Percentiles rank a stretch among this genome's conserved stretches.
Evolutionary conservation across 2,888 invertebrate species (phyloP).

Genomic region (Drosophila yooni): DNA sequence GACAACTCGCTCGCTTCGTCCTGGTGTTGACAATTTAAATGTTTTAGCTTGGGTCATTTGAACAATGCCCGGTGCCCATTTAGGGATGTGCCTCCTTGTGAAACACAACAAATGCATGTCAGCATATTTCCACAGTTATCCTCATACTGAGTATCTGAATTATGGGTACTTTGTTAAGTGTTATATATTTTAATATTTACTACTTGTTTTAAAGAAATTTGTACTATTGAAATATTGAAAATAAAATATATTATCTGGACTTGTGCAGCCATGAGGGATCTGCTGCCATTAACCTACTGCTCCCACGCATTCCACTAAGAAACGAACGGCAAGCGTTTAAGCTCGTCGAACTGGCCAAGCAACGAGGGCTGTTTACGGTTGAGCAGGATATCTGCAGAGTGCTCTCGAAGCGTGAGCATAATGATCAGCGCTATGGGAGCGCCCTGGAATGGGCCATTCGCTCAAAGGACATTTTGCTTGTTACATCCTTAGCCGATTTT

Average conservation of each 20-base stretch:
- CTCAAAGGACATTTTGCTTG: constrained; percentile 89
- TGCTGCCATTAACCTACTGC: constrained; percentile 88
- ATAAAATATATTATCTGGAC: constrained; percentile 87
- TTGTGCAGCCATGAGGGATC: constrained; percentile 88
- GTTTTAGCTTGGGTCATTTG: too few relatives aligned
- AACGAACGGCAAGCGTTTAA: constrained; percentile 91
- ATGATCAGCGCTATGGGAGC: constrained; percentile 88
- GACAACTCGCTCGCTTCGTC: too few relatives aligned
- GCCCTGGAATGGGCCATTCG: constrained; percentile 95
- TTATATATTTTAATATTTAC: not conserved
- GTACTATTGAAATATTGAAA: too few relatives aligned
- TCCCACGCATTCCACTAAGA: constrained; percentile 90
- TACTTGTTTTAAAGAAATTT: not conserved
- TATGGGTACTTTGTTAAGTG: not conserved
- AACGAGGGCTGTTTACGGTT: constrained; percentile 68
- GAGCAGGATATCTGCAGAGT: constrained; percentile 88
- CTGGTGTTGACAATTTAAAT: too few relatives aligned
- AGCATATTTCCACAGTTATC: constrained; percentile 9
- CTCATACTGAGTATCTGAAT: not conserved
- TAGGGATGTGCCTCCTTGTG: too few relatives aligned
- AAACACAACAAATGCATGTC: too few relatives aligned
- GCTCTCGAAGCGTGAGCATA: constrained; percentile 88
- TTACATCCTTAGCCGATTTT: too few relatives aligned
- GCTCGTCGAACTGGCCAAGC: constrained; percentile 90
- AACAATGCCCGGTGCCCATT: too few relatives aligned